Conservation (phyloP, 2,888 invertebrate species). For the Bugula neritina region DNA sequence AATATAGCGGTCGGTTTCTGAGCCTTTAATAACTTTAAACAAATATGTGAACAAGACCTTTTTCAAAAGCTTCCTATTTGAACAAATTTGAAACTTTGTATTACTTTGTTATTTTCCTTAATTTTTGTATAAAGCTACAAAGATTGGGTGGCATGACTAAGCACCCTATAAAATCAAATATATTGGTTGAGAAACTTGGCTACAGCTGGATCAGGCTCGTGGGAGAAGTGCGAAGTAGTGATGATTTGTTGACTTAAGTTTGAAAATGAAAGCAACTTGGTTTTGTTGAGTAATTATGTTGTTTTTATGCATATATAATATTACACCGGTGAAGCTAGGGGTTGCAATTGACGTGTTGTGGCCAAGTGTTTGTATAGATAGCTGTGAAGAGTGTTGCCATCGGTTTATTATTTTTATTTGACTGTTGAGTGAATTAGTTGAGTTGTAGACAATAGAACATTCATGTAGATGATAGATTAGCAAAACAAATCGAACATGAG, state of each 20-base stretch:
- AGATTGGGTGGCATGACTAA: neutral
- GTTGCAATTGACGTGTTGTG: neutral
- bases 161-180: neutral
- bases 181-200: neutral
- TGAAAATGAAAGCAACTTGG: neutral
- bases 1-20: no score
- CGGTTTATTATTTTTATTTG: neutral
- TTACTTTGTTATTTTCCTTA: neutral
- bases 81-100: neutral
- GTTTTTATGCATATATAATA: slow-evolving; percentile 12
- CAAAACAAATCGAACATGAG: slow-evolving; percentile 25
- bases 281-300: slow-evolving; percentile 23
- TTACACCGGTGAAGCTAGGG: neutral
- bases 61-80: neutral
- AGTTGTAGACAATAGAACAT: neutral
- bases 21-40: neutral
- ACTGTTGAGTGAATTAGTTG: neutral
- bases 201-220: neutral
- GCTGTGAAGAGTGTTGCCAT: neutral
- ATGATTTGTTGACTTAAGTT: neutral
- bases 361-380: neutral
- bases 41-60: neutral
- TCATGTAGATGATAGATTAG: neutral
- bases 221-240: neutral
- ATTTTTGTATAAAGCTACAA: neutral